Conservation (phyloP, 2,797 vertebrate species). For the Sebastes kiyomatsui region DNA sequence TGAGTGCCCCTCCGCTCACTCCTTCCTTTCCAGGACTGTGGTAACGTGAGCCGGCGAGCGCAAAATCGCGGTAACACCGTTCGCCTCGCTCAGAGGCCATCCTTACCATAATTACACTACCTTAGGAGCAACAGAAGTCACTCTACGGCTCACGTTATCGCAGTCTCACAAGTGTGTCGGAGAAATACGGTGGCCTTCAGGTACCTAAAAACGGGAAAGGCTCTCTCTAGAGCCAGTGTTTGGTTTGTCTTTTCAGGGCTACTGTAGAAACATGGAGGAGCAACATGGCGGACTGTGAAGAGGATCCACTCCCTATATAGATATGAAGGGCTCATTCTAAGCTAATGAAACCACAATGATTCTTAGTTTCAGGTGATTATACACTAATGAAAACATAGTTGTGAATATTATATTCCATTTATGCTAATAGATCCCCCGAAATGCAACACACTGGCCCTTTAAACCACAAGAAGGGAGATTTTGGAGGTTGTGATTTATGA, state of each 20-base stretch:
- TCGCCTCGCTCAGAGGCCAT: neutral
- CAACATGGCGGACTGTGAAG: neutral
- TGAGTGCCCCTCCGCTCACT: neutral
- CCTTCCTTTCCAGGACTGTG: neutral
- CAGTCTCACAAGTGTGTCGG: neutral
- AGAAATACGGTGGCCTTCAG: neutral
- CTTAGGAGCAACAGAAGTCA: neutral
- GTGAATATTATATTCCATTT: neutral
- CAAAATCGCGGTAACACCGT: neutral
- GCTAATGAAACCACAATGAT: neutral
- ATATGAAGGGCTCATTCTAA: neutral
- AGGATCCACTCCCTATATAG: neutral
- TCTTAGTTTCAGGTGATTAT: neutral
- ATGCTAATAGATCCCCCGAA: neutral
- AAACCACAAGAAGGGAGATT: slow-evolving; percentile 74
- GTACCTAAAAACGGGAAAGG: neutral
- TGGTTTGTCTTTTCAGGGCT: neutral
- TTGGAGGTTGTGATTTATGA: neutral
- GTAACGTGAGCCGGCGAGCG: neutral
- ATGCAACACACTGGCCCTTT: neutral
- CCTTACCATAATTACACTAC: neutral
- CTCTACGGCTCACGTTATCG: neutral
- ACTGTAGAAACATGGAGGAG: neutral
- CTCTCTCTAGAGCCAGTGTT: neutral
- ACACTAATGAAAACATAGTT: neutral